Percentiles rank a stretch among this genome's conserved stretches.
Conservation (phyloP, 1,140 invertebrate species). For the Drosophila biarmipes region DNA sequence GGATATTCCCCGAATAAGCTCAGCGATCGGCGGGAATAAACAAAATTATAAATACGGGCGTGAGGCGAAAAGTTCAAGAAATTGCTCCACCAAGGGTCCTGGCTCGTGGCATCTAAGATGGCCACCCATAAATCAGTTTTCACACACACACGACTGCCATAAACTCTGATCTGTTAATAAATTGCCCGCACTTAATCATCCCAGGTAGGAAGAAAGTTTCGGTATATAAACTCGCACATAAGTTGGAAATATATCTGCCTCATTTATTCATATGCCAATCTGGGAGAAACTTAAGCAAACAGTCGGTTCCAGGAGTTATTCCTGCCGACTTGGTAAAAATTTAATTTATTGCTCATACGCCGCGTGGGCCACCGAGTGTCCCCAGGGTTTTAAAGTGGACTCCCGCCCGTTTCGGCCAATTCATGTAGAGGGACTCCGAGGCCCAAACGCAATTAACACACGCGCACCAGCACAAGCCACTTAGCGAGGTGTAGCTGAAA, state of each 20-base stretch:
- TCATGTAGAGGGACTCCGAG: slow-evolving; percentile 12
- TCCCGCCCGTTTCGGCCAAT: slow-evolving; percentile 12
- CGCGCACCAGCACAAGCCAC: slow-evolving; percentile 26
- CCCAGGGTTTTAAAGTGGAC: slow-evolving; percentile 9
- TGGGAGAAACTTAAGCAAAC: slow-evolving; percentile 39
- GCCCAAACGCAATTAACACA: slow-evolving; percentile 69
- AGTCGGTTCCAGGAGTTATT: slow-evolving; percentile 38
- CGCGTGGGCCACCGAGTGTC: slow-evolving; percentile 6
- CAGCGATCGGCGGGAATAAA: slow-evolving; percentile 38
- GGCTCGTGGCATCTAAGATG: slow-evolving; percentile 36
- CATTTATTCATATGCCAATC: slow-evolving; percentile 61
- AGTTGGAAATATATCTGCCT: slow-evolving; percentile 30
- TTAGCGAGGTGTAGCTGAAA: slow-evolving; percentile 20
- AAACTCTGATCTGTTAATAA: slow-evolving; percentile 79
- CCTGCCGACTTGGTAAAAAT: slow-evolving; percentile 45
- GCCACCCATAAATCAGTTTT: slow-evolving; percentile 54
- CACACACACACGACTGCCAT: slow-evolving; percentile 40
- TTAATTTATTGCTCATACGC: slow-evolving; percentile 61
- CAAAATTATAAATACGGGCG: slow-evolving; percentile 38
- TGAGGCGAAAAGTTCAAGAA: slow-evolving; percentile 16
- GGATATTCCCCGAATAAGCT: slow-evolving; percentile 20
- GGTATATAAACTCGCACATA: slow-evolving; percentile 19
- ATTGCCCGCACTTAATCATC: slow-evolving; percentile 71
- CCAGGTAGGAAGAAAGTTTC: slow-evolving; percentile 56
- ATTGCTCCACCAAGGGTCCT: slow-evolving; percentile 1